Conservation (phyloP, 2,113 vertebrate species). For the Charina bottae region DNA sequence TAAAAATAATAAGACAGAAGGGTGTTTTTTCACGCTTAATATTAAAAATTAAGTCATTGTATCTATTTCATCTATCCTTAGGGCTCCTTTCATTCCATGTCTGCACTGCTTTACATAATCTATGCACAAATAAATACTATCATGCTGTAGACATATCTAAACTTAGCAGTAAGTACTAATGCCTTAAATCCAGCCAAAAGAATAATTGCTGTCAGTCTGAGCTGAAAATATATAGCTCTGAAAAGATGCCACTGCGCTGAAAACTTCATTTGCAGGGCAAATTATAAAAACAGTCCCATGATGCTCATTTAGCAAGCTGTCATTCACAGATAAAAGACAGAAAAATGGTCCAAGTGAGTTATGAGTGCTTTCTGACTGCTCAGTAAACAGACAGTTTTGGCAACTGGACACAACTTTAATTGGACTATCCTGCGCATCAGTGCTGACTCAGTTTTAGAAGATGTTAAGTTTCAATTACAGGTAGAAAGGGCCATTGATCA, state of each 20-base stretch:
- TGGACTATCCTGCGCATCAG: constrained; percentile 27
- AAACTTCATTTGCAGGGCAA: constrained; percentile 28
- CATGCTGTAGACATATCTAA: not conserved
- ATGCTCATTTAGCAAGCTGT: constrained; percentile 17
- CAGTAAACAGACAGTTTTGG: constrained; percentile 34
- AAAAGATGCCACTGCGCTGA: constrained; percentile 25
- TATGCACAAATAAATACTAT: not conserved
- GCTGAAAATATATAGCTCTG: not conserved
- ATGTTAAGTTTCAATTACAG: constrained; percentile 39
- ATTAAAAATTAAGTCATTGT: not conserved
- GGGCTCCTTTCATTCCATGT: not conserved
- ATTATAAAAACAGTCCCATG: constrained; percentile 24
- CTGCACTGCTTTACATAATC: not conserved
- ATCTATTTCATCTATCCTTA: not conserved
- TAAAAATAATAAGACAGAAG: not conserved
- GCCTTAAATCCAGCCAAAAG: not conserved
- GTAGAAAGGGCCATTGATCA: constrained; percentile 5
- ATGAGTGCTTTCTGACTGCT: constrained; percentile 37
- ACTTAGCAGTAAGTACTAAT: not conserved
- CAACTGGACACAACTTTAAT: constrained; percentile 40
- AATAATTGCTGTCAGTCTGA: constrained; percentile 19
- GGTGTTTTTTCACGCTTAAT: not conserved
- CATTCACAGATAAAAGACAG: constrained; percentile 50
- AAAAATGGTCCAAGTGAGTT: constrained; percentile 26
- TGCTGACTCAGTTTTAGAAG: constrained; percentile 41